Evolutionary conservation across 2,797 vertebrate genomes (phyloP).

Genomic region (Dallia pectoralis): DNA sequence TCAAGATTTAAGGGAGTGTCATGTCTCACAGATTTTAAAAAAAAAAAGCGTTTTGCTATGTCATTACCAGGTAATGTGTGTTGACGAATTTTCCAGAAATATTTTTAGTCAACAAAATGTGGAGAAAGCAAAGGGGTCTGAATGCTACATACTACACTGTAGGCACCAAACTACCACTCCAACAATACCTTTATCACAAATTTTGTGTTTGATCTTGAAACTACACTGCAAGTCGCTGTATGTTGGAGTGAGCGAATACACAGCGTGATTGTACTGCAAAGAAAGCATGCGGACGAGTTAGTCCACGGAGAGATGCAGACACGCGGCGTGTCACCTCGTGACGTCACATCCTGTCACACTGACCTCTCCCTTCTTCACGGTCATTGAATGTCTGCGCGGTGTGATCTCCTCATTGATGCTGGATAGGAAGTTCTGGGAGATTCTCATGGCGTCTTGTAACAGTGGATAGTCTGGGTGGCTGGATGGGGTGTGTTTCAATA

Average conservation of each 20-base stretch:
- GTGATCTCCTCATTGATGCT: conserved; percentile 99
- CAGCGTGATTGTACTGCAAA: neutral
- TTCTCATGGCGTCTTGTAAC: conserved; percentile 92
- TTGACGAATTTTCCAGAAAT: no score
- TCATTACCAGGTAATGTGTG: no score
- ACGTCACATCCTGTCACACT: conserved; percentile 48
- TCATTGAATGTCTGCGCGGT: conserved; percentile 96
- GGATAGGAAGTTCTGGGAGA: conserved; percentile 98
- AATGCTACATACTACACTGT: no score
- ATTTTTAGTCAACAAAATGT: no score
- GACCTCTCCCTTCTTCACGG: conserved; percentile 96
- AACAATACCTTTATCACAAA: neutral
- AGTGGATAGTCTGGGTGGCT: conserved; percentile 87
- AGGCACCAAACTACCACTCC: no score
- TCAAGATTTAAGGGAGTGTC: neutral
- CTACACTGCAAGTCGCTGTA: neutral
- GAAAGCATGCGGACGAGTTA: neutral
- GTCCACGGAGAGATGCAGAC: neutral
- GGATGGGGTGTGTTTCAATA: conserved; percentile 93
- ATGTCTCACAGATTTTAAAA: no score
- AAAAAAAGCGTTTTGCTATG: no score
- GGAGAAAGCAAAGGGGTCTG: no score
- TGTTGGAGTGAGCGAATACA: neutral
- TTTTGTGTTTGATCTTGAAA: neutral
- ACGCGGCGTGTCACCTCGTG: neutral